These are phyloP conservation scores for Eremobia ochroleuca DNA, from an alignment of 2,888 invertebrate genomes.

Conservation along the genomic window DNA sequence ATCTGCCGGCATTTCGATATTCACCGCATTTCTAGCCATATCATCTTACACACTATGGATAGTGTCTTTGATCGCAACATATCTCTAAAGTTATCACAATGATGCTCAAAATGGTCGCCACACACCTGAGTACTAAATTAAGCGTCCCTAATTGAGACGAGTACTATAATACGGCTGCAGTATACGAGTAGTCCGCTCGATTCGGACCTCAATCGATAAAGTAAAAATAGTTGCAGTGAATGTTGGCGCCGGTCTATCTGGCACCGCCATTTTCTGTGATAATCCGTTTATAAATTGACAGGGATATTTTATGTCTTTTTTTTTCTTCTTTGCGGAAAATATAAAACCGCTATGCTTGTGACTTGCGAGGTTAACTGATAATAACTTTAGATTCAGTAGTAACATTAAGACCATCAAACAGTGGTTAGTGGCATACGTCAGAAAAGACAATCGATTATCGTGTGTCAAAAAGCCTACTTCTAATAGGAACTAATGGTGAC, in stretches of 20 bases:
- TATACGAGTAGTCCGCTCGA: slow-evolving; percentile 4
- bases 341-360: slow-evolving; percentile 45
- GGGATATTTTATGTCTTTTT: slow-evolving; percentile 13
- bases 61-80: not conserved
- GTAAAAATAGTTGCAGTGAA: slow-evolving; percentile 55
- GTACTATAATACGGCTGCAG: slow-evolving; percentile 13
- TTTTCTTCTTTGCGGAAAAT: not conserved
- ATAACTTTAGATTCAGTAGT: no score
- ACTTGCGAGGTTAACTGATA: slow-evolving; percentile 26
- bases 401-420: not conserved
- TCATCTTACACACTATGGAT: not conserved
- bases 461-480: not conserved
- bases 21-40: not conserved
- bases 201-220: slow-evolving; percentile 48
- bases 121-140: slow-evolving; percentile 4
- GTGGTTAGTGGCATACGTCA: not conserved
- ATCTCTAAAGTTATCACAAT: not conserved
- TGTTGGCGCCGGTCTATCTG: slow-evolving; percentile 35
- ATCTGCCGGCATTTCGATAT: not conserved
- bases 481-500: not conserved
- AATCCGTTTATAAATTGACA: slow-evolving; percentile 42
- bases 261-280: slow-evolving; percentile 29
- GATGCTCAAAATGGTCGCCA: slow-evolving; percentile 8
- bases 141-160: slow-evolving; percentile 1
- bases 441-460: not conserved